Evolutionary conservation across 2,888 invertebrate genomes (phyloP).

Genomic region (Ectobius pallidus): DNA sequence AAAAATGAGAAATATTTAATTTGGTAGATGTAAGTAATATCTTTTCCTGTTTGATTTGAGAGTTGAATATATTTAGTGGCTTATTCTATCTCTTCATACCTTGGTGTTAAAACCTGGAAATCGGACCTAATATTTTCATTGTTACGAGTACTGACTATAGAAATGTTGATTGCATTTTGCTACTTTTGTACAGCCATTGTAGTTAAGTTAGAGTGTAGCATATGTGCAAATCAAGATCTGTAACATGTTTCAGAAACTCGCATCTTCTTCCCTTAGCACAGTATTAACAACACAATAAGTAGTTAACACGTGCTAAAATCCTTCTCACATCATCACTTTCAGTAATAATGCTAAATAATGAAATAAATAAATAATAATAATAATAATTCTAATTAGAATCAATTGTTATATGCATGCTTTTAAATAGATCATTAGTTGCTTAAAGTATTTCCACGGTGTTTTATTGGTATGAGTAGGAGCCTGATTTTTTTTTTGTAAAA

Average conservation of each 20-base stretch:
- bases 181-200: background rate
- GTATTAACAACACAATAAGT: background rate
- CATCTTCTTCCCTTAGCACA: background rate
- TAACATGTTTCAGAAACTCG: background rate
- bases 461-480: too few relatives aligned
- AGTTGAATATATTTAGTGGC: too few relatives aligned
- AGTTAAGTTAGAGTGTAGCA: background rate
- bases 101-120: background rate
- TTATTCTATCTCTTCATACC: background rate
- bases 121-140: background rate
- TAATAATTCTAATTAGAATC: too few relatives aligned
- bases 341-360: too few relatives aligned
- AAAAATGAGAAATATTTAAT: too few relatives aligned
- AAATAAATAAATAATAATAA: too few relatives aligned
- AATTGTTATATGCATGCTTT: too few relatives aligned
- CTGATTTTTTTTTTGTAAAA: too few relatives aligned
- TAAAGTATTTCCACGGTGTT: too few relatives aligned
- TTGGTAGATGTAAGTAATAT: too few relatives aligned
- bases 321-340: background rate
- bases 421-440: too few relatives aligned
- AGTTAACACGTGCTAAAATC: background rate
- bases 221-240: background rate
- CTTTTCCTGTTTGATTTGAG: background rate
- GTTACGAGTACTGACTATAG: background rate
- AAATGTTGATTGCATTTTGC: slow-evolving; percentile 1